Evolutionary conservation across 2,113 vertebrate genomes (phyloP), one percentile per base, ranked within the genome.

Genomic region (Tretioscincus oriximinensis): DNA sequence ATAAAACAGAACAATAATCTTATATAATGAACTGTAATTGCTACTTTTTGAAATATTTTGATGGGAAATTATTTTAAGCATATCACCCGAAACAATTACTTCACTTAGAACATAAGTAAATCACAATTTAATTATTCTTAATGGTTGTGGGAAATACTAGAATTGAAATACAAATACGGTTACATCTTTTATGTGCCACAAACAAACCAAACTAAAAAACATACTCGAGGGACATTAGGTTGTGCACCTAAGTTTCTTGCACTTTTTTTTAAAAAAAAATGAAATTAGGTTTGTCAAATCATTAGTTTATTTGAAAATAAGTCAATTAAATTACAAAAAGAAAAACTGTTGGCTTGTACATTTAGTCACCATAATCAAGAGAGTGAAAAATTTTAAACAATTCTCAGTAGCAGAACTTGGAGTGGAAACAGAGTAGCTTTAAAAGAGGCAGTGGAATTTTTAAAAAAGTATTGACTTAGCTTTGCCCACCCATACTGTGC

Each of bases 231-330:
- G 64, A 60, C 45, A 31, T 79, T 73, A 61, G 83, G 66, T 84
- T 0, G 0, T 28, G 68, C 78, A 74, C 3, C 20, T 51, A 81
- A 76, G 45, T 79, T 79, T 61, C 68, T 41, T 70, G n/a, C 54
- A 24, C 54, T 22, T 67, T 81, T 73, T 49, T 81, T 73, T 49
- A 81, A 58, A 78, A 73, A 83, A 81, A 69, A 16, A 84, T 16
- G 73, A 84, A 68, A 76, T 31, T 41, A 66, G 29, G 7, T 41
- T 76, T 70, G 51, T 82, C 77, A 68, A 88, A 80, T 76, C 64
- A 68, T 51, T 74, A 69, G 81, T 73, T 65, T 80, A 84, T 88
- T 86, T 77, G 80, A 35, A 61, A 69, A 45, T 84, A 73, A 82
- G 75, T 28, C 60, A 9, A 76, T 85, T 85, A 65, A 85, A 72